Base-by-base conservation (phyloP, 2,888 invertebrate genomes). In the Phaedon cochleariae region DNA sequence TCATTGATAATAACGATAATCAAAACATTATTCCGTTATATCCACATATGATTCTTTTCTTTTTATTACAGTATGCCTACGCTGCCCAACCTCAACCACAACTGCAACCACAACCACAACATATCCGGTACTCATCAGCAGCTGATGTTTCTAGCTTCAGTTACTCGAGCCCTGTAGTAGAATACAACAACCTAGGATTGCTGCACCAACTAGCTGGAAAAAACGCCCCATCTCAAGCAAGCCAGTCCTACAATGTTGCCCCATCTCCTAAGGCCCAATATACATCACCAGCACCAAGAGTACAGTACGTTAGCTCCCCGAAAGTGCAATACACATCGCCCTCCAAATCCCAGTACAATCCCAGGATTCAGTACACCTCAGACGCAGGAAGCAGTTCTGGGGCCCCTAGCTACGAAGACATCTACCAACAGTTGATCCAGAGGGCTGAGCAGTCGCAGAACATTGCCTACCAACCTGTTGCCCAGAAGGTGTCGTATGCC, bases 121-220 rank as follows among this genome's bases (percentile, higher is more conserved):
- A 69, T 18, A 66, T 75, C 29, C 78, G 74, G 17, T 82, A 80
- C 65, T 83, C 83, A 0, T 75, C 80, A 62, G 83, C 83, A n/a
- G 78, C 78, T 29, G 81, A 82, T 52, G 83, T 83, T 3, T 83
- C 82, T 1, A 77, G 79, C 58, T 83, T 83, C 76, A 78, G 79
- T 67, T 83, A 82, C 69, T 77, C 78, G 45, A 83, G 81, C 62
- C 83, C 83, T 7, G 68, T 82, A 21, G 83, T 83, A 2, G 72
- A 77, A 6, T 83, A 83, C 74, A 81, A 79, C 61, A 83, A 80
- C 68, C 69, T 78, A 15, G 83, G 83, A 15, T 74, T 82, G 9
- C 69, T 82, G 5, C 73, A 76, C 18, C 81, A 82, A 73, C 29
- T 77, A 2, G 72, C 74, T 45, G 81, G 81, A 9, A 80, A 80